Conservation (phyloP, 2,888 invertebrate species). For the Junonia oenone region DNA sequence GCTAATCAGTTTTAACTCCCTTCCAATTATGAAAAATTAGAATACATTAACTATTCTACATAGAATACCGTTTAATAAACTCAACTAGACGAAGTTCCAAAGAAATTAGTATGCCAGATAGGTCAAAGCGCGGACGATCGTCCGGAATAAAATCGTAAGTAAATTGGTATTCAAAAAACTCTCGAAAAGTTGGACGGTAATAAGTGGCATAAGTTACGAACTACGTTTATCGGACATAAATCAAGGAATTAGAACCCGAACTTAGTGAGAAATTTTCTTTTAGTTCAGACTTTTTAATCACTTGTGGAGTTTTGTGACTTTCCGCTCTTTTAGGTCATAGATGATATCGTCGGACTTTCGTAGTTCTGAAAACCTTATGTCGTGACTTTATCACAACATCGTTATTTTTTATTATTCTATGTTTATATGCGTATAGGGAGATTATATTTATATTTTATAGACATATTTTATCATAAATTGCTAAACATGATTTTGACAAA, state of each 20-base stretch:
- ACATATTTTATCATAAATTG: too few species aligned
- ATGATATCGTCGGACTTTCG: too few species aligned
- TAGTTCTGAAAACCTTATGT: too few species aligned
- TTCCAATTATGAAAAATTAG: too few species aligned
- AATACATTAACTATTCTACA: background rate
- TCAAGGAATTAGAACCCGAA: background rate
- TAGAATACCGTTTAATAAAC: background rate
- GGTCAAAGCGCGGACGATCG: background rate
- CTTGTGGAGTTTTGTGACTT: background rate
- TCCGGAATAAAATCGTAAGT: constrained; percentile 5
- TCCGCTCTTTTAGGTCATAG: background rate
- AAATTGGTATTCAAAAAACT: constrained; percentile 13
- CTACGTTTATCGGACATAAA: constrained; percentile 8
- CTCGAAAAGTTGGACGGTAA: constrained; percentile 10
- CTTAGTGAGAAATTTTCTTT: background rate
- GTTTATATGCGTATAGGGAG: too few species aligned
- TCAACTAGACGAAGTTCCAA: background rate
- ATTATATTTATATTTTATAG: too few species aligned
- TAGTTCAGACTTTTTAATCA: background rate
- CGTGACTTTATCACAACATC: too few species aligned
- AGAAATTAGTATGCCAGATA: constrained; percentile 16
- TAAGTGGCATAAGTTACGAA: constrained; percentile 6
- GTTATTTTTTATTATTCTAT: too few species aligned
- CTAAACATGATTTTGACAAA: too few species aligned
- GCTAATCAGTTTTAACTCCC: too few species aligned